A percentile compares a stretch with the other conserved stretches of the same genome.
Evolutionary conservation across 2,888 invertebrate species (phyloP).

Genomic region (Argynnis bischoffii): DNA sequence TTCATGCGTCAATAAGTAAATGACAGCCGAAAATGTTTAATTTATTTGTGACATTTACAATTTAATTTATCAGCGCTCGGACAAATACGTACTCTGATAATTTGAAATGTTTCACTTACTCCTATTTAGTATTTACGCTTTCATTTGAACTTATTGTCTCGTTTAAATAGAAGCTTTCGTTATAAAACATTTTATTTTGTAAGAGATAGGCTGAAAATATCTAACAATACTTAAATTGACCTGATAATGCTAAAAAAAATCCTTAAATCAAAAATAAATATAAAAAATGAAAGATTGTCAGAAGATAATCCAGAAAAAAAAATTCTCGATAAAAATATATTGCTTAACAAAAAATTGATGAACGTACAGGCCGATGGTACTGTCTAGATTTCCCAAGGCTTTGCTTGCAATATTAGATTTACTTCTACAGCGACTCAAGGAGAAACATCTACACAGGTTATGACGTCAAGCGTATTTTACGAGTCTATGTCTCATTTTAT

Average conservation of each 20-base stretch:
- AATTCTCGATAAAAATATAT: slow-evolving; percentile 22
- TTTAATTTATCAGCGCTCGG: slow-evolving; percentile 26
- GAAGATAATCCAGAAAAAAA: neutral
- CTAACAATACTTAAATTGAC: too few species aligned
- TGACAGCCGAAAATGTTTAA: slow-evolving; percentile 23
- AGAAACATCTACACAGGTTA: neutral
- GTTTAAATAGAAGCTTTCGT: neutral
- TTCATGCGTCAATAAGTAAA: slow-evolving; percentile 19
- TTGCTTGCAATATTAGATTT: slow-evolving; percentile 18
- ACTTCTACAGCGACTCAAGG: slow-evolving; percentile 1
- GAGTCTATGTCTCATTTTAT: neutral
- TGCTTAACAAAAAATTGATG: slow-evolving; percentile 18
- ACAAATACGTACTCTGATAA: slow-evolving; percentile 7
- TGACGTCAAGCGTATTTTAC: slow-evolving; percentile 5
- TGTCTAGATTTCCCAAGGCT: slow-evolving; percentile 37
- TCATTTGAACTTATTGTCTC: slow-evolving; percentile 13
- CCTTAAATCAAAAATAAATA: too few species aligned
- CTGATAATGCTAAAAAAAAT: too few species aligned
- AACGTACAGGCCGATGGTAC: slow-evolving; percentile 21
- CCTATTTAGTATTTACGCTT: slow-evolving; percentile 14
- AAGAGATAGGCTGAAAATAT: neutral
- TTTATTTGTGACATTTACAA: slow-evolving; percentile 29
- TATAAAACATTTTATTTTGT: neutral
- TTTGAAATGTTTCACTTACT: slow-evolving; percentile 21
- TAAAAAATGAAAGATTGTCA: neutral